Evolutionary conservation across 2,888 invertebrate species (phyloP).

Genomic region (Monoplex corrugatus): DNA sequence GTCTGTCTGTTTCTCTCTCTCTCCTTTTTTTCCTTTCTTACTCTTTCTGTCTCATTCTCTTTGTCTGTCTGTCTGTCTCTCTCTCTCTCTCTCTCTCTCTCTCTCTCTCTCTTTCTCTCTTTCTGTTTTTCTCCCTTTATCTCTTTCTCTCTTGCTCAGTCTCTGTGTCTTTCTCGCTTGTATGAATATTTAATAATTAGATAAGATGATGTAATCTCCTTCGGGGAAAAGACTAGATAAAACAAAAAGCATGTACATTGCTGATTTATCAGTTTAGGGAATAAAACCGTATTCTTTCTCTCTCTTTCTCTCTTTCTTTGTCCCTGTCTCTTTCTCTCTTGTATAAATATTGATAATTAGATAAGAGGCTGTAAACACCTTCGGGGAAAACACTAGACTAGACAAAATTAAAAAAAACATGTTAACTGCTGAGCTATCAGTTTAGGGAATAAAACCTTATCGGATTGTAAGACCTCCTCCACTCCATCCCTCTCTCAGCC

Average conservation of each 20-base stretch:
- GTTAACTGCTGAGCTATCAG: too few species aligned
- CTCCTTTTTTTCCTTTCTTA: neutral
- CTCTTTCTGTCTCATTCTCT: neutral
- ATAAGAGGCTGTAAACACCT: neutral
- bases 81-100: conserved; percentile 22
- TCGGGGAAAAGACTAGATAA: too few species aligned
- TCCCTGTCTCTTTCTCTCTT: neutral
- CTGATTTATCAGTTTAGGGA: too few species aligned
- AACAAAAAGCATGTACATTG: too few species aligned
- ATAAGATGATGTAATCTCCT: too few species aligned
- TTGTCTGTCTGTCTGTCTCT: neutral
- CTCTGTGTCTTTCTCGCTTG: neutral
- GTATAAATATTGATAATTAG: neutral
- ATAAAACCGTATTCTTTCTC: too few species aligned
- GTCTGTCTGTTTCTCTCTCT: neutral
- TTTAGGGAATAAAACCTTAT: too few species aligned
- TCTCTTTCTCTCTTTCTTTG: neutral
- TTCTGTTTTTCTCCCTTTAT: neutral
- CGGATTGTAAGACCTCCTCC: too few species aligned
- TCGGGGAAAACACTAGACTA: too few species aligned
- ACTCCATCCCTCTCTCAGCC: too few species aligned
- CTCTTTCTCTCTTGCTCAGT: neutral
- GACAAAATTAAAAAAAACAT: too few species aligned
- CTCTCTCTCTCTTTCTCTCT: neutral
- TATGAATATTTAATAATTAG: neutral